Percentiles rank a stretch among this genome's conserved stretches.
Conservation (phyloP, 1,140 invertebrate genomes). For the Apis laboriosa region DNA sequence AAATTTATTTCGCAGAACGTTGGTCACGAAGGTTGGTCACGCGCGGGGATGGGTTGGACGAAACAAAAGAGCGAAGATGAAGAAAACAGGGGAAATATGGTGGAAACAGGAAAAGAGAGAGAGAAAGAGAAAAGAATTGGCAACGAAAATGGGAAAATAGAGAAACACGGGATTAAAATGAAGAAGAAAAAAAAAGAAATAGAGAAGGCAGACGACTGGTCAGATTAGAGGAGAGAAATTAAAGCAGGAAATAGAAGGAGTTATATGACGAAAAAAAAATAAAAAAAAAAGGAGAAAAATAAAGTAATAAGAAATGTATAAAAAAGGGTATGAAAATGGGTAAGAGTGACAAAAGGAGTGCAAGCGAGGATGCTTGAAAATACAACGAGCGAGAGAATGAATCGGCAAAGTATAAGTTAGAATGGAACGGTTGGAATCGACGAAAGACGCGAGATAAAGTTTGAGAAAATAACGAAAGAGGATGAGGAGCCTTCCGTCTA, state of each 20-base stretch:
- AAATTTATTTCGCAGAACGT: conserved; percentile 21
- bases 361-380: neutral
- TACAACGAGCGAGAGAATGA: neutral
- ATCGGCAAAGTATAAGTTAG: neutral
- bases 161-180: neutral
- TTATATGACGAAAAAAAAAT: too few relatives aligned
- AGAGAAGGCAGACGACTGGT: neutral
- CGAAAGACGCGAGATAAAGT: conserved; percentile 16
- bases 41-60: neutral
- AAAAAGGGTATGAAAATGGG: neutral
- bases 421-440: conserved; percentile 25
- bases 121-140: neutral
- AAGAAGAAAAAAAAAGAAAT: neutral
- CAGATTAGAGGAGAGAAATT: neutral
- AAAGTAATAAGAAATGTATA: neutral
- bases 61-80: conserved; percentile 26
- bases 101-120: too few relatives aligned
- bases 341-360: neutral
- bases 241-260: neutral
- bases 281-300: neutral
- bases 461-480: conserved; percentile 4
- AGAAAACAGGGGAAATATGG: neutral
- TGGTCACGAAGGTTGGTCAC: neutral
- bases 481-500: neutral
- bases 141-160: neutral